Evolutionary conservation across 2,113 vertebrate species (phyloP).

Genomic region (Psophia crepitans): DNA sequence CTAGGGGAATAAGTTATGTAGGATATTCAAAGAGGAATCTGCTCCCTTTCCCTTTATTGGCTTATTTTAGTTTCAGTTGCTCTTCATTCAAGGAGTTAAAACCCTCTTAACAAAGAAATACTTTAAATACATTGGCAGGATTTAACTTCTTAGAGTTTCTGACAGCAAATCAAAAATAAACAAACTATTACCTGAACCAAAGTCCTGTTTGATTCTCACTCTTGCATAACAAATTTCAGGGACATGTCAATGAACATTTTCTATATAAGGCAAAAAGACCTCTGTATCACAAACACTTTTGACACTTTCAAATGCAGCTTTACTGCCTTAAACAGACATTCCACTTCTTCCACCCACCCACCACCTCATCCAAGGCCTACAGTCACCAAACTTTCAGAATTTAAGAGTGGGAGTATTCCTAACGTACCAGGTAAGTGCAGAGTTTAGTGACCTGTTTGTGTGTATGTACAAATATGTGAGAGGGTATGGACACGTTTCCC

Average conservation of each 20-base stretch:
- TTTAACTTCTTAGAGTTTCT: background rate
- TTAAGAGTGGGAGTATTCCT: background rate
- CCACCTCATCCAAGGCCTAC: background rate
- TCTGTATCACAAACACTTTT: slow-evolving; percentile 14
- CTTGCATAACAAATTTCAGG: slow-evolving; percentile 21
- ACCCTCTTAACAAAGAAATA: background rate
- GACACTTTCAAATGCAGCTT: slow-evolving; percentile 10
- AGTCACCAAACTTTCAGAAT: background rate
- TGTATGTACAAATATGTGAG: background rate
- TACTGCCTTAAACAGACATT: slow-evolving; percentile 17
- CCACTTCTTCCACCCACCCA: background rate
- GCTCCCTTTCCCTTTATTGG: background rate
- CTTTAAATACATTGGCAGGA: background rate
- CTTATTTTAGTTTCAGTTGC: background rate
- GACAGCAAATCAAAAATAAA: background rate
- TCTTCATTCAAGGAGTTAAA: background rate
- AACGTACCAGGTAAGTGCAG: background rate
- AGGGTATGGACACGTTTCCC: background rate
- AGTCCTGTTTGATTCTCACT: background rate
- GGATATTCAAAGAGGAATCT: background rate
- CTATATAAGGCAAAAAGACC: slow-evolving; percentile 7
- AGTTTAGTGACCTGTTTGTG: background rate
- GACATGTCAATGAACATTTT: background rate
- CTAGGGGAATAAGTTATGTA: background rate
- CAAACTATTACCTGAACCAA: no score